Percentiles rank a stretch among this genome's conserved stretches.
Evolutionary conservation across 2,797 vertebrate genomes (phyloP).

Genomic region (Amniataba percoides): DNA sequence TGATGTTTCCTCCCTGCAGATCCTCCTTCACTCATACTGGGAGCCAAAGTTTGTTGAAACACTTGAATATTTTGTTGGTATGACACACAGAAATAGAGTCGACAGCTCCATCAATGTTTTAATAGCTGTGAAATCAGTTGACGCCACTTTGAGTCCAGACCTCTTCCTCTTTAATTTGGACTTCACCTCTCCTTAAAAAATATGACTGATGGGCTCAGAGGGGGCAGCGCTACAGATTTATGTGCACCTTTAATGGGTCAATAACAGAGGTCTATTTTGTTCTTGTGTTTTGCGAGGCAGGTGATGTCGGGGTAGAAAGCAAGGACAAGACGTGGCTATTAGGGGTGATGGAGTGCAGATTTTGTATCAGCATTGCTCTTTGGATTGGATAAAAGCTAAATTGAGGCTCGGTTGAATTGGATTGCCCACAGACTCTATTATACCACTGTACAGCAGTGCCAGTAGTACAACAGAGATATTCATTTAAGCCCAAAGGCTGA

Average conservation of each 20-base stretch:
- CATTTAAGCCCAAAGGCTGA: background rate
- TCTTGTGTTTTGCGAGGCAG: background rate
- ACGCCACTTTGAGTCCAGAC: too few species aligned
- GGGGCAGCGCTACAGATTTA: background rate
- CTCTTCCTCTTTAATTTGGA: too few species aligned
- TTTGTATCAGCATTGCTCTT: background rate
- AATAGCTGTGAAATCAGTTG: too few species aligned
- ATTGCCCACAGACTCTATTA: background rate
- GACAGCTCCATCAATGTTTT: too few species aligned
- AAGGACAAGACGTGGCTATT: background rate
- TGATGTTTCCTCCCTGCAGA: too few species aligned
- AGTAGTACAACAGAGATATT: background rate
- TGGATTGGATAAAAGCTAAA: background rate
- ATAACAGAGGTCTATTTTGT: constrained; percentile 2
- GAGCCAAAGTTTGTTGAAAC: too few species aligned
- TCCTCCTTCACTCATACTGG: too few species aligned
- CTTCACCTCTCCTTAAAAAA: too few species aligned
- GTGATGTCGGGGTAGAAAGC: background rate
- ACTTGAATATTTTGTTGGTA: too few species aligned
- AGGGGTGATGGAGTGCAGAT: background rate
- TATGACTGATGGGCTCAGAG: background rate
- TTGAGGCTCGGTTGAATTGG: background rate
- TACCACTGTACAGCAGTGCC: background rate
- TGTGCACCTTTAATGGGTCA: background rate
- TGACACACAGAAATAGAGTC: too few species aligned